A percentile compares a stretch with the other conserved stretches of the same genome.
phyloP scores from a whole-genome alignment of 2,888 invertebrate species.

The Rhogogaster chlorosoma region DNA sequence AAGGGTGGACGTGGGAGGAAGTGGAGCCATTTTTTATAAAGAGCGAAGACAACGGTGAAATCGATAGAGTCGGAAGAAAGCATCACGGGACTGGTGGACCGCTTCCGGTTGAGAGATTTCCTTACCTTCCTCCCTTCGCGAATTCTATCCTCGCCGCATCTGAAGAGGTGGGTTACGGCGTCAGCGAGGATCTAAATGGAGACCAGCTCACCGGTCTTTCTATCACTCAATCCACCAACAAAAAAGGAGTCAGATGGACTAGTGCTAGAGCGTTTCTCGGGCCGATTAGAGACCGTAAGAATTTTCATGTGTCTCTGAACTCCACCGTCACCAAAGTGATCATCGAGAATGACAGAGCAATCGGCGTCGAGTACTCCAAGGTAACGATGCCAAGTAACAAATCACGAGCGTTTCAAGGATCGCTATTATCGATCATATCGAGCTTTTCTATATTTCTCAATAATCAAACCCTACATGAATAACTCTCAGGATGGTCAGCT shows the following conservation, averaged over 20 bases:
- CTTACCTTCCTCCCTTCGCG: constrained; percentile 82
- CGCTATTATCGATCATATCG: not conserved
- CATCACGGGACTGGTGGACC: constrained; percentile 84
- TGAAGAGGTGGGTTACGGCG: constrained; percentile 82
- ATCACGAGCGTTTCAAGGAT: not conserved
- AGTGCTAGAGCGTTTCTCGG: constrained; percentile 83
- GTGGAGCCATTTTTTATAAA: constrained; percentile 86
- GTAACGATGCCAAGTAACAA: constrained; percentile 52
- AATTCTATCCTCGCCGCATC: constrained; percentile 83
- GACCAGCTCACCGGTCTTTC: constrained; percentile 80
- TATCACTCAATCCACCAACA: constrained; percentile 83
- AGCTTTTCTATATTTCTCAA: not conserved
- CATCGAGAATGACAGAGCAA: constrained; percentile 78
- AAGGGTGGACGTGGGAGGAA: constrained; percentile 89
- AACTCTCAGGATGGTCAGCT: constrained; percentile 60
- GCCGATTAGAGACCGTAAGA: constrained; percentile 80
- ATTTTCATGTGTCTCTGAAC: constrained; percentile 83
- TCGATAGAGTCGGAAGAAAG: constrained; percentile 81
- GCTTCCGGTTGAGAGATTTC: constrained; percentile 83
- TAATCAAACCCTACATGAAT: not conserved
- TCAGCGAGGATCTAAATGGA: constrained; percentile 80
- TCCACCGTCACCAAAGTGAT: constrained; percentile 82
- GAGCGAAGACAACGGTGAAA: constrained; percentile 85
- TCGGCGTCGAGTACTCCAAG: constrained; percentile 82
- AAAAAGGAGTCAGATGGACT: constrained; percentile 82